phyloP scores from a whole-genome alignment of 2,113 vertebrate genomes.

The Oreotragus oreotragus region DNA sequence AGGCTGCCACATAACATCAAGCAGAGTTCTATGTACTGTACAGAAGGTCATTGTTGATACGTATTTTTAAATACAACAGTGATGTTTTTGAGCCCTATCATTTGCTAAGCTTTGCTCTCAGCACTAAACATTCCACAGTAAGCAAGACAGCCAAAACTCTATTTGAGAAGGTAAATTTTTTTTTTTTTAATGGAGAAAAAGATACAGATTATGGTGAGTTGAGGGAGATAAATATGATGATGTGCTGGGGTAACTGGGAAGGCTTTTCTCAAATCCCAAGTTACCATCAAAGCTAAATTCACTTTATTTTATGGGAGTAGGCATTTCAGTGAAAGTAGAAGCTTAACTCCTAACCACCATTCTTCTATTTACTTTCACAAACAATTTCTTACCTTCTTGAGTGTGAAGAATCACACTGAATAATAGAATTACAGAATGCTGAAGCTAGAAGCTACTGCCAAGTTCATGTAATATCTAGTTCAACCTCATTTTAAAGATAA shows the following conservation, averaged over 20 bases:
- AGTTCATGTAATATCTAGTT: background rate
- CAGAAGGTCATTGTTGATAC: background rate
- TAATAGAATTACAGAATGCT: background rate
- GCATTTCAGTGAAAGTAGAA: background rate
- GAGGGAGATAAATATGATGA: background rate
- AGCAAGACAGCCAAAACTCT: background rate
- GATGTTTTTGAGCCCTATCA: background rate
- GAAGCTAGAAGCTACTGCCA: background rate
- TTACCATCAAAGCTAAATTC: background rate
- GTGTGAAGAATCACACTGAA: background rate
- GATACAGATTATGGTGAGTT: background rate
- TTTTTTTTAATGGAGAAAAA: background rate
- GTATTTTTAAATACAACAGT: background rate
- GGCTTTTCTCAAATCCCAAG: background rate
- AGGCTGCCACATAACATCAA: background rate
- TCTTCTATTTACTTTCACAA: background rate
- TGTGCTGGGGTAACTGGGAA: background rate
- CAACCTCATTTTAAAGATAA: background rate
- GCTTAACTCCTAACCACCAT: background rate
- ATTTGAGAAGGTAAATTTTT: background rate
- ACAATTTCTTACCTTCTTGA: background rate
- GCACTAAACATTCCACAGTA: background rate
- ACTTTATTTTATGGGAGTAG: background rate
- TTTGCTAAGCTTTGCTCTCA: background rate
- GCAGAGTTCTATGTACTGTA: background rate